phyloP scores from a whole-genome alignment of 2,113 vertebrate genomes.

The Petaurus breviceps region DNA sequence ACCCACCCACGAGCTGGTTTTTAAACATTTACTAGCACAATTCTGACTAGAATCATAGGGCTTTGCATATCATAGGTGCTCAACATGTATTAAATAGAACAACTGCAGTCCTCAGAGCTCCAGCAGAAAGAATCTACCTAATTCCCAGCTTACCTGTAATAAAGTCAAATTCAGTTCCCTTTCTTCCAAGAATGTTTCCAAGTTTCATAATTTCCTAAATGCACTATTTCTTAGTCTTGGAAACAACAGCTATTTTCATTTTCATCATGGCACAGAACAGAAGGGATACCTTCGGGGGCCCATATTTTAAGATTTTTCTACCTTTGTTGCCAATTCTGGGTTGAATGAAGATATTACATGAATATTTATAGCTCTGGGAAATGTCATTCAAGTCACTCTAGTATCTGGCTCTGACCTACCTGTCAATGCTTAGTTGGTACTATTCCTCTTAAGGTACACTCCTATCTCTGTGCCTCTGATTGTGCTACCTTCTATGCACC shows the following conservation, averaged over 20 bases:
- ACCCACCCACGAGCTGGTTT: neutral
- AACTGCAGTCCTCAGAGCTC: neutral
- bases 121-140: neutral
- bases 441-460: neutral
- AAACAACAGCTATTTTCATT: neutral
- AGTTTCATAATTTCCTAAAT: neutral
- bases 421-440: neutral
- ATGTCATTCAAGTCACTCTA: neutral
- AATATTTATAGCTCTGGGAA: neutral
- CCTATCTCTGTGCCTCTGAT: neutral
- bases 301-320: neutral
- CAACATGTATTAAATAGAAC: neutral
- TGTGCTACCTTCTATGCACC: neutral
- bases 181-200: neutral
- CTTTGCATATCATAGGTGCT: neutral
- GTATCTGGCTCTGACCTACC: neutral
- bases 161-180: neutral
- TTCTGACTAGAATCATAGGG: neutral
- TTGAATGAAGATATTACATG: neutral
- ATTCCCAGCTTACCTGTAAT: neutral
- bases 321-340: neutral
- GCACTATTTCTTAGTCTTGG: neutral
- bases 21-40: neutral
- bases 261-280: neutral
- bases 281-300: neutral